Base-by-base conservation (phyloP, 2,888 invertebrate genomes). In the Nasonia oneida region DNA sequence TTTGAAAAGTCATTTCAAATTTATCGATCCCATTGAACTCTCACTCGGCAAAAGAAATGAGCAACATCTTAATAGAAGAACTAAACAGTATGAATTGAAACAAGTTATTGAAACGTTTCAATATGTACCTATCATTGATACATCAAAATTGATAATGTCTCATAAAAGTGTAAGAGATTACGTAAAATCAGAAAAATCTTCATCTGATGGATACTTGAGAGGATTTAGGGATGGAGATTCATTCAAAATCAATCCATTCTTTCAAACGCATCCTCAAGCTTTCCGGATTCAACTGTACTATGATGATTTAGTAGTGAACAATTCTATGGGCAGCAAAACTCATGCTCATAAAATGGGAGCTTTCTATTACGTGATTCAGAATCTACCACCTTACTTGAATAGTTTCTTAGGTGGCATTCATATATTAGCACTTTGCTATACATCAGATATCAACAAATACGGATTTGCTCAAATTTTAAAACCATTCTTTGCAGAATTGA, bases 291-390 rank as follows among this genome's bases (percentile, higher is more conserved):
- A 87, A 71, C 77, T 89, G 5, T 89, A 89, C 23, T 88, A 88
- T 53, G 89, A 89, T 74, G 87, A 87, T 18, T 70, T 88, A 47
- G 86, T 88, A 39, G 83, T 89, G 3, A 87, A 87, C 18, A 89
- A 89, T 71, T 86, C 88, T 33, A 57, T 88, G 1, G 87, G 88
- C 12, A 57, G 86, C 8, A 89, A 89, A 76, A 80, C 77, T 10
- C 67, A 78, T 18, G 37, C 85, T n/a, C 87, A 89, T 47, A 89
- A 89, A 81, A 57, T 89, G 53, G 84, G 81, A 50, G 87, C 85
- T 29, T 88, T 88, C 67, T 89, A 89, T 76, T 88, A 50, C 47
- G 23, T 47, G 4, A 83, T 89, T 29, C 86, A 82, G 74, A 89
- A 89, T 87, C 61, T 89, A 18, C 87, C 88, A 42, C 70, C 37